These are phyloP conservation scores for Halictus ligatus DNA, from an alignment of 2,888 invertebrate species.

Conservation along the genomic window DNA sequence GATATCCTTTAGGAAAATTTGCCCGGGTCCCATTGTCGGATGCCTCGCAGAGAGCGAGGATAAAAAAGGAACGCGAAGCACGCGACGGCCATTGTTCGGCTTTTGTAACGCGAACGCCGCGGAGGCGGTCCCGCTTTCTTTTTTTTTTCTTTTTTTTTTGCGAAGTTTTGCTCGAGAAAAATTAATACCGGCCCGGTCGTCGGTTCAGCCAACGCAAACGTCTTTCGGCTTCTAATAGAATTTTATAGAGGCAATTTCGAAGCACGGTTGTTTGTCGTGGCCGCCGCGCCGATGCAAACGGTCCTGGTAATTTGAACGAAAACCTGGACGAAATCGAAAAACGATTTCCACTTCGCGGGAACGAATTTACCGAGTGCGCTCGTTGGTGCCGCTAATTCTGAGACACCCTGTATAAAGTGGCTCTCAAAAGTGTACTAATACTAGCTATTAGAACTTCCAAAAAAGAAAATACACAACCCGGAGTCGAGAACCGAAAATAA, in stretches of 20 bases:
- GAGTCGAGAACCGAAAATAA: too few species aligned
- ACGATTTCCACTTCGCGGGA: background rate
- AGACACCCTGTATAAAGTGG: too few species aligned
- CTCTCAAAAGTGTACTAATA: too few species aligned
- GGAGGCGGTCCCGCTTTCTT: background rate
- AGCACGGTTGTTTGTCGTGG: background rate
- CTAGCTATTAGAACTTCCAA: too few species aligned
- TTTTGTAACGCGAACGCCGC: background rate
- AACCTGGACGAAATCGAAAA: background rate
- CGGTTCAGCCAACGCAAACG: background rate
- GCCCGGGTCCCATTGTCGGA: background rate
- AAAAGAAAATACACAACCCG: too few species aligned
- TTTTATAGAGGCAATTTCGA: conserved; percentile 25
- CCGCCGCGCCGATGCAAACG: background rate
- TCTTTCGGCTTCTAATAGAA: conserved; percentile 28
- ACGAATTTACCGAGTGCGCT: background rate
- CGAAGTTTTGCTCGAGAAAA: conserved; percentile 16
- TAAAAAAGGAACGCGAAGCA: background rate
- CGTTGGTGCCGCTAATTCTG: too few species aligned
- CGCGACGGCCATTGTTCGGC: conserved; percentile 28
- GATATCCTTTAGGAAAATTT: conserved; percentile 48
- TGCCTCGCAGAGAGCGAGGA: background rate
- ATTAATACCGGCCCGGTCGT: conserved; percentile 9
- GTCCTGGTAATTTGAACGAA: background rate
- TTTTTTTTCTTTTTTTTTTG: too few species aligned